Evolutionary conservation across 2,113 vertebrate genomes (phyloP).

Genomic region (Casuarius casuarius): DNA sequence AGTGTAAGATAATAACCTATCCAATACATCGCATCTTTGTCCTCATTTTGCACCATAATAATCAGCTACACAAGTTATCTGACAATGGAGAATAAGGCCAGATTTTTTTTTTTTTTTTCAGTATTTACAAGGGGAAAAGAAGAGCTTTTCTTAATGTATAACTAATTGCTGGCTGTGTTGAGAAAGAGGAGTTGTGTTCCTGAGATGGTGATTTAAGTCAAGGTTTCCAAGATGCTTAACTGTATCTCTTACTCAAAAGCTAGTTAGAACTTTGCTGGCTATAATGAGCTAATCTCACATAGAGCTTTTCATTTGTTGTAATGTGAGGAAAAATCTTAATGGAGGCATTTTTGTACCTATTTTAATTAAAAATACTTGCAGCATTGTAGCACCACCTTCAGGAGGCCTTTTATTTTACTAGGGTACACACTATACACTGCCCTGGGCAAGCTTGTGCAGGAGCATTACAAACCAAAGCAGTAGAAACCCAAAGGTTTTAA

Average conservation of each 20-base stretch:
- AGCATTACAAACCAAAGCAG: neutral
- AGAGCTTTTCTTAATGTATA: neutral
- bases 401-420: slow-evolving; percentile 60
- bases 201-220: neutral
- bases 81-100: neutral
- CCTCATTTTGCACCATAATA: neutral
- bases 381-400: slow-evolving; percentile 82
- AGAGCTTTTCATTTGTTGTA: neutral
- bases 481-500: neutral
- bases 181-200: neutral
- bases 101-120: neutral
- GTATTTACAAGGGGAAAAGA: neutral
- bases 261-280: neutral
- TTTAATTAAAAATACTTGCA: slow-evolving; percentile 65
- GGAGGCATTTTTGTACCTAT: neutral
- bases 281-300: neutral
- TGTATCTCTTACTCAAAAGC: neutral
- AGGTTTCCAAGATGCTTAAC: neutral
- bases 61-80: neutral
- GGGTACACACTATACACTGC: neutral
- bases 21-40: neutral
- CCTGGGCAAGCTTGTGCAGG: neutral
- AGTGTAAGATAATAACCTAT: neutral
- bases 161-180: neutral
- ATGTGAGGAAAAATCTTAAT: slow-evolving; percentile 33